Conservation (phyloP, 2,888 invertebrate genomes). For the Rutpela maculata region DNA sequence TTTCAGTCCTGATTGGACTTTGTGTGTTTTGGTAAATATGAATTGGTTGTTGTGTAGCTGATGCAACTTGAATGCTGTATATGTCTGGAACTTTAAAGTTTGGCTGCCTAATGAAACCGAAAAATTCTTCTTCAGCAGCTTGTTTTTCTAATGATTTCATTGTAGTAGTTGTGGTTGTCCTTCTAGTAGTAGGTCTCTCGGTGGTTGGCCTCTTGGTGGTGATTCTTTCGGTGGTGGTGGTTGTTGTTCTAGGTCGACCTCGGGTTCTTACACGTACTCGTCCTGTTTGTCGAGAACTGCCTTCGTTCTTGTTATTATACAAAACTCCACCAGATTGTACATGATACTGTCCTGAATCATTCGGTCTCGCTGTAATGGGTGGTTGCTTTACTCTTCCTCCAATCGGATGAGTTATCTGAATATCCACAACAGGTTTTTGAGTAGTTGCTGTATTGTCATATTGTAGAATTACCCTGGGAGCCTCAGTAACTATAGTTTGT, state of each 20-base stretch:
- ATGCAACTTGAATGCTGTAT: conserved; percentile 61
- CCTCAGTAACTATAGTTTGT: conserved; percentile 17
- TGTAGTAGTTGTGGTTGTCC: conserved; percentile 51
- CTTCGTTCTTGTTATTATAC: conserved; percentile 55
- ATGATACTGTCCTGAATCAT: conserved; percentile 48
- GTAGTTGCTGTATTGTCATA: conserved; percentile 55
- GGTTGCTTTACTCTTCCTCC: conserved; percentile 45
- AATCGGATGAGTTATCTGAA: conserved; percentile 60
- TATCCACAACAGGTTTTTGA: conserved; percentile 58
- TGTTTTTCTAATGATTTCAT: conserved; percentile 47
- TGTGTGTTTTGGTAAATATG: conserved; percentile 49
- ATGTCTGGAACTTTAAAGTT: conserved; percentile 66
- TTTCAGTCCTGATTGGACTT: background rate
- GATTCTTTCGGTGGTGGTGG: conserved; percentile 52
- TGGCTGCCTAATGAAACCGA: conserved; percentile 75
- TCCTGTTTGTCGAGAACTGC: conserved; percentile 52
- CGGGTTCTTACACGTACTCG: conserved; percentile 62
- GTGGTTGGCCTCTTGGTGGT: conserved; percentile 52
- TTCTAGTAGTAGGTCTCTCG: conserved; percentile 36
- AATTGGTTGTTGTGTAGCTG: conserved; percentile 55
- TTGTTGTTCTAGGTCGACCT: conserved; percentile 55
- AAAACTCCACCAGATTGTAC: conserved; percentile 57
- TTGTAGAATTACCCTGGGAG: conserved; percentile 42
- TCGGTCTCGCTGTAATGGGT: conserved; percentile 44
- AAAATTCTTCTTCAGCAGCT: conserved; percentile 71